Base-by-base conservation (phyloP, 2,113 vertebrate genomes). In the Trichomycterus rosablanca region DNA sequence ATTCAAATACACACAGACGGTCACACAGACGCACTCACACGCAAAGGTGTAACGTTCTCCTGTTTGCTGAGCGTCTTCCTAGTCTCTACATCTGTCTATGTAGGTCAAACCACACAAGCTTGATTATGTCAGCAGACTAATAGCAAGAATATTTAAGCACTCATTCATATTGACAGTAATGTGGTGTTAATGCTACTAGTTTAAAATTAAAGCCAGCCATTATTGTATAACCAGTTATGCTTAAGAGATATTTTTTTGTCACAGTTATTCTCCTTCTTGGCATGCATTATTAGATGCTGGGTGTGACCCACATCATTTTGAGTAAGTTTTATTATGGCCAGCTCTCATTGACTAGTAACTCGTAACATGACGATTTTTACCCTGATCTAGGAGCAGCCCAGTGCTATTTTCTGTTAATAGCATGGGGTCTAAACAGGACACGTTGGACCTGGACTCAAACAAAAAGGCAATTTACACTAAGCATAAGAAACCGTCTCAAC, bases 31-130 rank as follows among this genome's bases (percentile, higher is more conserved):
- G 37, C 50, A 35, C 20, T 71, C 66, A 77, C 5, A 18, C 54
- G n/a, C n/a, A n/a, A 75, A 54, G 62, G 50, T 45, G 66, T 70
- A 68, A 72, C 72, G 66, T 70, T 51, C 76, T 75, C 78, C 54
- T 59, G 22, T 52, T 15, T 50, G 5, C 15, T 40, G 37, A 5
- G 12, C 15, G 19, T 43, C 19, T 58, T 66, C 22, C 45, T 66
- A 6, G 16, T 43, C 10, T 61, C 30, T 39, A n/a, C 32, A 32
- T 2, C 5, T 40, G 56, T 48, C n/a, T 6, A 56, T 71, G 24
- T 56, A 24, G 43, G 62, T 49, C 58, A 60, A 59, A 70, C 35
- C 55, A 54, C 56, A 40, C 9, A 5, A 24, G 18, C 7, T 40
- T 66, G 0, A 20, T 48, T 52, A 44, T 10, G 52, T 58, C 28